phyloP scores from a whole-genome alignment of 2,888 invertebrate species.

The Tipula lateralis region DNA sequence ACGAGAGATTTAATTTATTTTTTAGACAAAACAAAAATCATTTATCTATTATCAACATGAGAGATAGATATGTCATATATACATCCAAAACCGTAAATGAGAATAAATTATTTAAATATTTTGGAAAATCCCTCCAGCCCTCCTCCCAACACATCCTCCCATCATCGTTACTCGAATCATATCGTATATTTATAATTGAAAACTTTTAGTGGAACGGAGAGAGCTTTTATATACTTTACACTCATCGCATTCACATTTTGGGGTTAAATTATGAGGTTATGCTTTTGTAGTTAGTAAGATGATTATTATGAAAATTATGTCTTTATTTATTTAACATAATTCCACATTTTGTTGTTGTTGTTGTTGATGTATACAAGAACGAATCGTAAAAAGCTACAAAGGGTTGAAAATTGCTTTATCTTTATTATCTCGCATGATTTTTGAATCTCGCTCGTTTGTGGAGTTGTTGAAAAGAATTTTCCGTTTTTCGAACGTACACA shows the following conservation, averaged over 20 bases:
- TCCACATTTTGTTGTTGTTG: neutral
- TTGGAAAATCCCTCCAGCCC: neutral
- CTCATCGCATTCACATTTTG: neutral
- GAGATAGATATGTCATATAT: slow-evolving; percentile 13
- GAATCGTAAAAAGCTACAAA: neutral
- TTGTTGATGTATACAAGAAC: neutral
- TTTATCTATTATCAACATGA: slow-evolving; percentile 12
- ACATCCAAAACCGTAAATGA: neutral
- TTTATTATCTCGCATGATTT: neutral
- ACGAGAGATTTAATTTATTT: neutral
- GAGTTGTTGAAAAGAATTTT: neutral
- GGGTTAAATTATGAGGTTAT: slow-evolving; percentile 11
- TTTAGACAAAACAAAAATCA: neutral
- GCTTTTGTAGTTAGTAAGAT: slow-evolving; percentile 16
- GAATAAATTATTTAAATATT: neutral
- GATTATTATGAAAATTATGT: slow-evolving; percentile 24
- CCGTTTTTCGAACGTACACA: neutral
- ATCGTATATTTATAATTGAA: slow-evolving; percentile 7
- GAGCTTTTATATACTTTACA: neutral
- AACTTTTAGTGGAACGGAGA: neutral
- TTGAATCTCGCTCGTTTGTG: slow-evolving; percentile 3
- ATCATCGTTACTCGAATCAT: neutral
- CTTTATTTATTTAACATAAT: slow-evolving; percentile 24
- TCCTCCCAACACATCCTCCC: neutral
- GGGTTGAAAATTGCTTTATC: neutral